Conservation (phyloP, 2,113 vertebrate genomes). For the Chamaea fasciata region DNA sequence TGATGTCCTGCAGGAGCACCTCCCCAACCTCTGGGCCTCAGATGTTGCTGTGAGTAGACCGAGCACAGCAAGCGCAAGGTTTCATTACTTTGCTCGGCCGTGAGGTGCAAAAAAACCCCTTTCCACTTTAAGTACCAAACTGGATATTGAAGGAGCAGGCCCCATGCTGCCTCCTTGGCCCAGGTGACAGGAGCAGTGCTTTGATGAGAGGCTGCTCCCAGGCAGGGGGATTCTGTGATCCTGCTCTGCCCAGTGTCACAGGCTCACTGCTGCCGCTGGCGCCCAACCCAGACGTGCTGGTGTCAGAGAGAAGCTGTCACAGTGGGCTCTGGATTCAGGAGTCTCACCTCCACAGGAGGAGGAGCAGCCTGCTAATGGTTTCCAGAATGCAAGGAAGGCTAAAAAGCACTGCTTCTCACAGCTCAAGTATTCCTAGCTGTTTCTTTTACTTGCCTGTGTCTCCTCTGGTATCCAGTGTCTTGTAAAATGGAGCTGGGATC, state of each 20-base stretch:
- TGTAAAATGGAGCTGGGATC: neutral
- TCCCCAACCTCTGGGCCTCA: accelerated
- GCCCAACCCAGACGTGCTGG: neutral
- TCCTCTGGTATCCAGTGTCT: neutral
- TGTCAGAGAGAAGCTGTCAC: neutral
- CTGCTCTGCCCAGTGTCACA: accelerated
- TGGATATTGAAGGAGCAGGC: neutral
- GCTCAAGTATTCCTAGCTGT: neutral
- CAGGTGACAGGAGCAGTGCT: neutral
- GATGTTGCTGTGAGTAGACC: neutral
- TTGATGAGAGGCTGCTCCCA: conserved; percentile 12
- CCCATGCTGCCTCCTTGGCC: neutral
- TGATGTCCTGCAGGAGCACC: neutral
- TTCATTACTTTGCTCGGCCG: neutral
- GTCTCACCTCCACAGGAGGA: neutral
- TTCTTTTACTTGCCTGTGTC: neutral
- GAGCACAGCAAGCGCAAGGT: accelerated
- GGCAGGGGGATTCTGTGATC: neutral
- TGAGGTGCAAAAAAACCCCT: neutral
- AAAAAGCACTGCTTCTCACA: neutral
- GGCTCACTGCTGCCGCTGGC: neutral
- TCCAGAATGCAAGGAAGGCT: neutral
- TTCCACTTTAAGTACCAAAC: neutral
- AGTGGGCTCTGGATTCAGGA: neutral
- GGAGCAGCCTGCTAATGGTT: neutral